These are phyloP conservation scores for Labrus mixtus DNA, from an alignment of 2,113 vertebrate genomes.

Conservation along the genomic window DNA sequence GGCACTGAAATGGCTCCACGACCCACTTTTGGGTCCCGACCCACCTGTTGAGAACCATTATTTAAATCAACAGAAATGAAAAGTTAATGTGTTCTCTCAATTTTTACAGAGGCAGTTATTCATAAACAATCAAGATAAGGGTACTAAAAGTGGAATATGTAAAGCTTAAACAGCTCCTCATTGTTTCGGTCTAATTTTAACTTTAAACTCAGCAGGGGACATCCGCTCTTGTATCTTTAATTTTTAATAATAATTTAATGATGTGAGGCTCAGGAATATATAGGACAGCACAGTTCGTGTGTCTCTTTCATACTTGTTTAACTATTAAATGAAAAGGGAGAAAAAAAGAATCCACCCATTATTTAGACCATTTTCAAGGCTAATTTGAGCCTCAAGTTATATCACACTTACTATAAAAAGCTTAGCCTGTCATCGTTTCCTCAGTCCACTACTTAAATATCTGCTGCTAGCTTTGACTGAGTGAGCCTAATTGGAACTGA, in stretches of 20 bases:
- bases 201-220: background rate
- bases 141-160: too few species aligned
- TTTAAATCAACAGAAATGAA: too few species aligned
- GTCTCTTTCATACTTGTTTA: constrained; percentile 23
- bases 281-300: background rate
- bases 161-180: background rate
- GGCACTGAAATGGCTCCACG: too few species aligned
- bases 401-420: constrained; percentile 17
- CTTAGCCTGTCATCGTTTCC: background rate
- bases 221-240: background rate
- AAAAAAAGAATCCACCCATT: background rate
- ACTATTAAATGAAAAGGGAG: constrained; percentile 8
- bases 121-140: too few species aligned
- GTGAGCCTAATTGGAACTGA: constrained; percentile 3
- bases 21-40: too few species aligned
- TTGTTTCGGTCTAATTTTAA: constrained; percentile 4
- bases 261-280: constrained; percentile 3
- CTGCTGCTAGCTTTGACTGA: background rate
- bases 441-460: background rate
- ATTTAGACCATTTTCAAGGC: constrained; percentile 30
- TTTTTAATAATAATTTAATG: background rate
- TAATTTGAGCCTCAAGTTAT: constrained; percentile 24
- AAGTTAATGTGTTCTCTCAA: too few species aligned
- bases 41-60: too few species aligned
- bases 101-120: too few species aligned